Evolutionary conservation across 2,113 vertebrate genomes (phyloP).

Genomic region (Lagopus muta): DNA sequence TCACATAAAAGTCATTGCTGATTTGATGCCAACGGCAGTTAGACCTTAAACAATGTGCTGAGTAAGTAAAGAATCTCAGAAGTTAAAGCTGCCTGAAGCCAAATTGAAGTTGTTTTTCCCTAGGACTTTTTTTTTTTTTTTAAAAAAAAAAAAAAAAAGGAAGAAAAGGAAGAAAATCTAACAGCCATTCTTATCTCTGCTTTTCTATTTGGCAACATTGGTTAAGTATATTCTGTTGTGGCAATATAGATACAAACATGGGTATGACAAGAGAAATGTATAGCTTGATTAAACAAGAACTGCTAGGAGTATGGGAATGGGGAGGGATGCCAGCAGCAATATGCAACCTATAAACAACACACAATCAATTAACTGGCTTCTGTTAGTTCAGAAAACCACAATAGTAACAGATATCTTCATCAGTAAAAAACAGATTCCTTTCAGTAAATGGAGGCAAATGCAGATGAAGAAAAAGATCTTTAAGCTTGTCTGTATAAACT

Average conservation of each 20-base stretch:
- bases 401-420: not conserved
- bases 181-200: not conserved
- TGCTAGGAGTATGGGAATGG: not conserved
- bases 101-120: not conserved
- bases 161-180: not conserved
- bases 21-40: not conserved
- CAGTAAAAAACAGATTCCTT: not conserved
- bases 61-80: not conserved
- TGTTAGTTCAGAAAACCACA: not conserved
- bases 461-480: not conserved
- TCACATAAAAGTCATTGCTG: not conserved
- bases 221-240: not conserved
- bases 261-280: not conserved
- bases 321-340: not conserved
- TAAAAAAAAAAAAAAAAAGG: not conserved
- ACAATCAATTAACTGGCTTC: not conserved
- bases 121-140: too few species aligned
- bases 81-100: not conserved
- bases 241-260: not conserved
- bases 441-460: not conserved
- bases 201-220: not conserved
- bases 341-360: not conserved
- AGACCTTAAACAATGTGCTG: slow-evolving; percentile 2
- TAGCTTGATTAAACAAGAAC: not conserved
- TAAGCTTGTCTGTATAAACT: slow-evolving; percentile 1